Percentiles rank a stretch among this genome's conserved stretches.
Evolutionary conservation across 2,888 invertebrate species (phyloP).

Genomic region (Drosophila koepferae): DNA sequence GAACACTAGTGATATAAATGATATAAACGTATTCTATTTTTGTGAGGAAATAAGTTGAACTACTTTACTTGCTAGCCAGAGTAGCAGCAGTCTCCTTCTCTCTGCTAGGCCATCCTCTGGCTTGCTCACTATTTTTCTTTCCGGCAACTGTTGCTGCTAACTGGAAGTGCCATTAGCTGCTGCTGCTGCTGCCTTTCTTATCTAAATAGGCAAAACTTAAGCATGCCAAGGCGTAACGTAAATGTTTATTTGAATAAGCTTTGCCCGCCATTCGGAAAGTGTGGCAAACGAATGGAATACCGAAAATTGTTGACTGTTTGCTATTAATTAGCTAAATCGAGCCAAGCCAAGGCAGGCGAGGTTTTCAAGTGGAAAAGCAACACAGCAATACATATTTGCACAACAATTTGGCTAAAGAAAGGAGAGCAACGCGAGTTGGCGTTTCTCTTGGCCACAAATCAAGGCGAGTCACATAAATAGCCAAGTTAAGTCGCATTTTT

Average conservation of each 20-base stretch:
- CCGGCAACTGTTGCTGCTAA: not conserved
- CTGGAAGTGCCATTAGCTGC: constrained; percentile 25
- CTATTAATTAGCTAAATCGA: constrained; percentile 66
- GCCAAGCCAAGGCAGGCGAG: constrained; percentile 13
- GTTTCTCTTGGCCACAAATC: constrained; percentile 71
- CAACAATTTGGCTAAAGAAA: constrained; percentile 66
- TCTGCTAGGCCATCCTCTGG: too few species aligned
- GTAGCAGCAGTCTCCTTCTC: not conserved
- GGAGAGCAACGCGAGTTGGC: constrained; percentile 58
- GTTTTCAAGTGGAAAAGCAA: constrained; percentile 59
- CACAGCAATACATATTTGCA: constrained; percentile 67
- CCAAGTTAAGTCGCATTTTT: constrained; percentile 49
- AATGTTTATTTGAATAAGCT: constrained; percentile 55
- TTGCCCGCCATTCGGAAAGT: constrained; percentile 14
- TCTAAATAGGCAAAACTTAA: constrained; percentile 50
- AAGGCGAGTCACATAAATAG: constrained; percentile 46
- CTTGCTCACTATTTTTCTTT: not conserved
- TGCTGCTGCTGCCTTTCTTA: constrained; percentile 10
- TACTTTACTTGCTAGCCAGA: too few species aligned
- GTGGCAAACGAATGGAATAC: constrained; percentile 20
- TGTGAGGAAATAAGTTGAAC: too few species aligned
- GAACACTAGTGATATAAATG: too few species aligned
- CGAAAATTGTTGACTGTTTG: constrained; percentile 59
- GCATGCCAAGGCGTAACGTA: constrained; percentile 28
- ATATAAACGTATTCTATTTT: too few species aligned